These are phyloP conservation scores for Crocuta crocuta DNA, from an alignment of 2,113 vertebrate genomes.

Conservation along the genomic window DNA sequence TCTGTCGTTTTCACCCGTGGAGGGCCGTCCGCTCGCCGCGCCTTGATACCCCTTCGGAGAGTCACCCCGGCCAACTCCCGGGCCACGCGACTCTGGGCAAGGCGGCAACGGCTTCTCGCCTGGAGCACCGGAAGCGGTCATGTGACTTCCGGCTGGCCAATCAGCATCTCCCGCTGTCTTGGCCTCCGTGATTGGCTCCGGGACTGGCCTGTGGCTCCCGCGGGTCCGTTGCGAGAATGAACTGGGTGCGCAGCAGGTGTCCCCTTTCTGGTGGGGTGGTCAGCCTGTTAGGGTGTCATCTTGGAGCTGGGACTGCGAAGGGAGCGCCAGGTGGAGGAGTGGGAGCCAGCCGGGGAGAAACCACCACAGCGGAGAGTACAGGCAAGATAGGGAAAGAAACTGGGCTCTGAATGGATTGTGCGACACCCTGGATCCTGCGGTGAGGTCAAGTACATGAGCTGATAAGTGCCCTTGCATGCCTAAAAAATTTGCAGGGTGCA, in stretches of 20 bases:
- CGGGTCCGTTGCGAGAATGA: neutral
- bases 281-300: neutral
- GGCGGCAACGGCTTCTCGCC: neutral
- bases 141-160: neutral
- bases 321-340: neutral
- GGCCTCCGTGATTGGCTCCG: neutral
- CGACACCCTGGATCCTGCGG: neutral
- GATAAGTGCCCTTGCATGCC: neutral
- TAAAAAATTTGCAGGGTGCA: neutral
- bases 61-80: no score
- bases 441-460: neutral
- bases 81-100: neutral
- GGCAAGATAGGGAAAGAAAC: neutral
- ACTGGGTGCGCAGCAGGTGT: neutral
- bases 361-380: neutral
- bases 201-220: neutral
- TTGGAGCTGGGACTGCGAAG: neutral
- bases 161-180: neutral
- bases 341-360: neutral
- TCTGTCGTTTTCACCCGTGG: neutral
- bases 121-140: rapidly evolving
- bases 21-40: neutral
- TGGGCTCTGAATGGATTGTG: neutral
- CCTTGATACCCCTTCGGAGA: neutral
- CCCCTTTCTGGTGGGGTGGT: neutral